phyloP scores from a whole-genome alignment of 2,113 vertebrate genomes.

The Panthera tigris region DNA sequence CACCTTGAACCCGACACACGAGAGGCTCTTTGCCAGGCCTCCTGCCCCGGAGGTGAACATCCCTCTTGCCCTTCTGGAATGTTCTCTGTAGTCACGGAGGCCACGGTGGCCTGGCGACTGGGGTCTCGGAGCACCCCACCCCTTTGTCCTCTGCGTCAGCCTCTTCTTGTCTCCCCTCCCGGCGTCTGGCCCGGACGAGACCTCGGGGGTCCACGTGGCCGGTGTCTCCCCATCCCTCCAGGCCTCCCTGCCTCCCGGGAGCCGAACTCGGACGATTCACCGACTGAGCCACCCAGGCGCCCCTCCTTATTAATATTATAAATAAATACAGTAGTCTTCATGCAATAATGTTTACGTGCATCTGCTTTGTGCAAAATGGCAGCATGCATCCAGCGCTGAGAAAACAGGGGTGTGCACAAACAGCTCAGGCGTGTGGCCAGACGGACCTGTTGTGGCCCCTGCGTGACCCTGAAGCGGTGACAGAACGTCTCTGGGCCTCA shows the following conservation, averaged over 20 bases:
- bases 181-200: neutral
- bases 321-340: too few relatives aligned
- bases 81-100: neutral
- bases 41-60: neutral
- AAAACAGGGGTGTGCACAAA: rapidly evolving
- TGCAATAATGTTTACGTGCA: neutral
- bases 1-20: neutral
- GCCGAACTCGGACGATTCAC: too few relatives aligned
- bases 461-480: neutral
- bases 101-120: neutral
- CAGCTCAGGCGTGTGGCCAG: rapidly evolving
- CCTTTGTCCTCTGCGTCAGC: rapidly evolving
- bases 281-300: too few relatives aligned
- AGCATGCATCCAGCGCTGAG: rapidly evolving
- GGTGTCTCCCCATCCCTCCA: rapidly evolving
- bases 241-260: neutral
- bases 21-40: neutral
- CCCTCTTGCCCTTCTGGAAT: neutral
- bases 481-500: neutral
- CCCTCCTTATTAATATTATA: rapidly evolving
- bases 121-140: neutral
- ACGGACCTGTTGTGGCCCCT: too few relatives aligned
- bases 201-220: neutral
- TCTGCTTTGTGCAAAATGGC: rapidly evolving
- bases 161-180: neutral